These are phyloP conservation scores for Lordiphosa mommai DNA, from an alignment of 1,140 invertebrate species.

Conservation along the genomic window DNA sequence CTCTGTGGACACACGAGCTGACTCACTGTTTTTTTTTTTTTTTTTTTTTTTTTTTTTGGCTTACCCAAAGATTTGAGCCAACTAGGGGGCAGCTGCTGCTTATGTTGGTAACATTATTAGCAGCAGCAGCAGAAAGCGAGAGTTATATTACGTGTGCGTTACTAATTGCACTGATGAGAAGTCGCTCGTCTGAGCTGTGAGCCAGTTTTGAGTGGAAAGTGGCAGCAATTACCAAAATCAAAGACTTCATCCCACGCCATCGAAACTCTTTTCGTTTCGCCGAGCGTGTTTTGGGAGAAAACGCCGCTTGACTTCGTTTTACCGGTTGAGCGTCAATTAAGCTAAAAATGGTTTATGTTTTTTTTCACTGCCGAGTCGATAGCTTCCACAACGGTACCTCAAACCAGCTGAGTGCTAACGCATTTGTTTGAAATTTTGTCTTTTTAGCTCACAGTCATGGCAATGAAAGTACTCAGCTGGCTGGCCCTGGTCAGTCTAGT, in stretches of 20 bases:
- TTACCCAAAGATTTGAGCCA: conserved; percentile 31
- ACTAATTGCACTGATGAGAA: conserved; percentile 47
- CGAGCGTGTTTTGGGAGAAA: conserved; percentile 43
- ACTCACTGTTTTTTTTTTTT: not conserved
- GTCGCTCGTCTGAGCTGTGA: conserved; percentile 31
- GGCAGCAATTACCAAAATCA: not conserved
- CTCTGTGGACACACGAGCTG: conserved; percentile 4
- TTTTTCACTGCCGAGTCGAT: not conserved
- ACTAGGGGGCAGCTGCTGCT: conserved; percentile 14
- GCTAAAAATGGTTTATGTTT: conserved; percentile 19
- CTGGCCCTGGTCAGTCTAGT: conserved; percentile 61
- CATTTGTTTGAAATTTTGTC: conserved; percentile 33
- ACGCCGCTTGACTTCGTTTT: conserved; percentile 25
- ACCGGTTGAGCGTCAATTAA: conserved; percentile 37
- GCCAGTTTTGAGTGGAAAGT: conserved; percentile 40
- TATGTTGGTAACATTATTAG: too few relatives aligned
- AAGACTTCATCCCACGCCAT: conserved; percentile 14
- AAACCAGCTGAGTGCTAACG: conserved; percentile 5
- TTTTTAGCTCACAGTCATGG: conserved; percentile 55
- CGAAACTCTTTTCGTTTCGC: not conserved
- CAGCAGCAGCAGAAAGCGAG: conserved; percentile 70
- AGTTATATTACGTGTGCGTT: conserved; percentile 64
- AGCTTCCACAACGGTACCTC: conserved; percentile 14
- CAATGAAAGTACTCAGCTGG: conserved; percentile 46
- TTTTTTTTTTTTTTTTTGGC: conserved; percentile 33